Evolutionary conservation across 2,113 vertebrate species (phyloP).

Genomic region (Triplophysa tibetana): DNA sequence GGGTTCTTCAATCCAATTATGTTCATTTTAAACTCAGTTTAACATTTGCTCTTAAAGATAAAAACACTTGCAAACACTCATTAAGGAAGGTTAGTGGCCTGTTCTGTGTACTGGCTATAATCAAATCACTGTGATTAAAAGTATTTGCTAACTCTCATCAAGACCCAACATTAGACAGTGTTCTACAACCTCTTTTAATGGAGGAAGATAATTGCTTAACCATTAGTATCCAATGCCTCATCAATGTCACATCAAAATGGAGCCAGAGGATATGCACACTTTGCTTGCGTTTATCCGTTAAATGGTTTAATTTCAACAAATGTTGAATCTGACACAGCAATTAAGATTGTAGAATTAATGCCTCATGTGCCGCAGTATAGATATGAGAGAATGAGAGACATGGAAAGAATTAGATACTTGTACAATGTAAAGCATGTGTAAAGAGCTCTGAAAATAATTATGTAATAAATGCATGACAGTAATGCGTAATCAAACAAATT

Average conservation of each 20-base stretch:
- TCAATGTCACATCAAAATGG: conserved; percentile 20
- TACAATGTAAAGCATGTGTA: conserved; percentile 74
- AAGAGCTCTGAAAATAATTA: conserved; percentile 77
- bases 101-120: conserved; percentile 18
- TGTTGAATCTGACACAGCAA: conserved; percentile 71
- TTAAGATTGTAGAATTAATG: conserved; percentile 71
- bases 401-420: conserved; percentile 58
- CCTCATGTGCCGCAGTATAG: conserved; percentile 73
- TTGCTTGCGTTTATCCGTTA: conserved; percentile 57
- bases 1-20: conserved; percentile 20
- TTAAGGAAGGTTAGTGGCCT: conserved; percentile 15
- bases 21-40: conserved; percentile 24
- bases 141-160: conserved; percentile 10
- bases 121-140: conserved; percentile 2
- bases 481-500: conserved; percentile 76
- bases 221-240: conserved; percentile 1
- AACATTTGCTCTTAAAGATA: background rate
- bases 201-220: background rate
- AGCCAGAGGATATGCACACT: conserved; percentile 43
- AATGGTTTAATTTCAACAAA: conserved; percentile 64
- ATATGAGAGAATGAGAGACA: conserved; percentile 62
- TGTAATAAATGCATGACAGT: conserved; percentile 76
- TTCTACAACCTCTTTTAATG: conserved; percentile 27
- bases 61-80: conserved; percentile 1
- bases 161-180: background rate